Evolutionary conservation across 1,140 invertebrate species (phyloP), one percentile per base, ranked within the genome.

Genomic region (Nomia melanderi): DNA sequence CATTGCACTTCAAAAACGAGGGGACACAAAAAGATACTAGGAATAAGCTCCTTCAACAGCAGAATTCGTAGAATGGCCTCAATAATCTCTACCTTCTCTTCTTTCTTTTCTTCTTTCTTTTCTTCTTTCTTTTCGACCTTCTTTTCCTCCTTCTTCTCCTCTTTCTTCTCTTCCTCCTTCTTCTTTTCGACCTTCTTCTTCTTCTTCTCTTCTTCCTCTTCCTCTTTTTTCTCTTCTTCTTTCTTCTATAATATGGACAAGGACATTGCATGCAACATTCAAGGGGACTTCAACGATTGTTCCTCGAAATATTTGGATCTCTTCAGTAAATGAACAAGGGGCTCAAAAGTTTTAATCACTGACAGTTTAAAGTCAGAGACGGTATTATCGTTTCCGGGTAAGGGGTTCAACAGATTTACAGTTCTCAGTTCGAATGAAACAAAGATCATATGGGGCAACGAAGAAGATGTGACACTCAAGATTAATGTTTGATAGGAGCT

Each of bases 101-200:
- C 83, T 23, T 86, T 69, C 33, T 84, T 76, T 41, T 89, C 77
- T 65, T 81, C 75, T 57, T 89, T 81, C 62, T 86, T 72, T 23
- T 86, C 79, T 20, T 71, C 63, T 29, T 82, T 82, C 57, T 79
- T 65, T 65, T 86, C 86, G 50, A 86, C 85, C 31, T 89, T 83
- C 71, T 88, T 86, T 25, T 87, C 82, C 14, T 86, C 71, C 54
- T 82, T 84, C 71, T 90, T 78, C n/a, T 87, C 79, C 70, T 89
- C 79, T 50, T 88, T 91, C 74, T 92, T 92, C 56, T 91, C 88
- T 62, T 93, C 91, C 78, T 92, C 90, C 44, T 44, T 44, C 41
- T 91, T 85, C 85, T 93, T 90, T 70, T 92, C 88, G 80, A 94
- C 91, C 66, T 92, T 91, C 79, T 93, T 88, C 79, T 88, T 82